phyloP scores from a whole-genome alignment of 64 coral and sea anemone species.

The Pachyseris speciosa region DNA sequence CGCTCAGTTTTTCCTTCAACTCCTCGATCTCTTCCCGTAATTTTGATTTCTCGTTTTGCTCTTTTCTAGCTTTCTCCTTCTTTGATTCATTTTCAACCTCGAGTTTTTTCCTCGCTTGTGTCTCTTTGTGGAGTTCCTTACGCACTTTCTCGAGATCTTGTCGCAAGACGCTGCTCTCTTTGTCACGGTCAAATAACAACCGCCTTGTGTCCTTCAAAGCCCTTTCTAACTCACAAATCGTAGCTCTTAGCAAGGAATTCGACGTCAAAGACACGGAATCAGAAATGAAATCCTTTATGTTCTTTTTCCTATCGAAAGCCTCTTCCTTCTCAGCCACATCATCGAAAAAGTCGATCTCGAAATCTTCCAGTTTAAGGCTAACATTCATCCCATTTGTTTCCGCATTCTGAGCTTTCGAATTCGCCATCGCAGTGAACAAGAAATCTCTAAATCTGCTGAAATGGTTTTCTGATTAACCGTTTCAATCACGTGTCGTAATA shows the following conservation, averaged over 20 bases:
- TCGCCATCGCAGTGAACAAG: not conserved
- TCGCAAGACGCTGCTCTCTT: conserved; percentile 66
- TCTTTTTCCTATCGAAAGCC: not conserved
- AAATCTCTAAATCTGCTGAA: not conserved
- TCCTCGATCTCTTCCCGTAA: conserved; percentile 52
- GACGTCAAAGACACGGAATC: conserved; percentile 77
- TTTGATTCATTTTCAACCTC: conserved; percentile 57
- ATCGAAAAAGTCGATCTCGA: conserved; percentile 57
- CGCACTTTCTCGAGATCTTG: conserved; percentile 86
- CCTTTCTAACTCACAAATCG: conserved; percentile 91
- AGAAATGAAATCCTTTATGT: conserved; percentile 24
- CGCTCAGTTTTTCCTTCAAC: conserved; percentile 47
- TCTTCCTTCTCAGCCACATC: conserved; percentile 47
- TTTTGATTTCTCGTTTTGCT: conserved; percentile 58
- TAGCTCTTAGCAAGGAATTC: conserved; percentile 84
- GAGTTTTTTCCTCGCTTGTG: conserved; percentile 77
- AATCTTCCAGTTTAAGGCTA: conserved; percentile 37
- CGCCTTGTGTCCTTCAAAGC: conserved; percentile 85
- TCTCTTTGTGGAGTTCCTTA: conserved; percentile 85
- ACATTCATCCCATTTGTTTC: conserved; percentile 20
- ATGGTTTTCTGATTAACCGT: not conserved
- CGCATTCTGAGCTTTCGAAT: not conserved
- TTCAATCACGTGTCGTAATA: not conserved
- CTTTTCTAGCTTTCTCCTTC: conserved; percentile 32
- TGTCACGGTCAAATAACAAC: conserved; percentile 82